Conservation (phyloP, 1,140 invertebrate genomes). For the Neotoxoptera formosana region DNA sequence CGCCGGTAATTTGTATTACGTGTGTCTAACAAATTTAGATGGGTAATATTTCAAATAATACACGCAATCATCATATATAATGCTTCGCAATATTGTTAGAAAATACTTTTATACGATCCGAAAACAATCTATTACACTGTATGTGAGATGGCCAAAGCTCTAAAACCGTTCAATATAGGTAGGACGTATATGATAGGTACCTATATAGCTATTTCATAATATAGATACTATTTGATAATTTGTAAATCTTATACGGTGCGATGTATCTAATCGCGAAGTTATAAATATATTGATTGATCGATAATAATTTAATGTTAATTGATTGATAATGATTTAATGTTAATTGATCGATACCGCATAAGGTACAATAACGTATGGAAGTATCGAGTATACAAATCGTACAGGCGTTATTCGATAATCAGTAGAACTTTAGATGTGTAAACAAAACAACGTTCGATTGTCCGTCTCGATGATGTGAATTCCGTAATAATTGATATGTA, state of each 20-base stretch:
- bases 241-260: not conserved
- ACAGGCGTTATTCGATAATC: not conserved
- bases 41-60: not conserved
- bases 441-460: no score
- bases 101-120: not conserved
- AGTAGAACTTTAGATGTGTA: not conserved
- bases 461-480: no score
- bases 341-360: not conserved
- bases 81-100: not conserved
- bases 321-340: no score
- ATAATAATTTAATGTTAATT: not conserved
- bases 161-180: not conserved
- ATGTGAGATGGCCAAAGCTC: not conserved
- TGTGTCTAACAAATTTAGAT: not conserved
- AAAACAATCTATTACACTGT: not conserved
- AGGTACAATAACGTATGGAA: not conserved
- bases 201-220: not conserved
- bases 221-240: not conserved
- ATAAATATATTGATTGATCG: not conserved
- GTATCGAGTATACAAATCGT: not conserved
- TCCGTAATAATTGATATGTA: no score
- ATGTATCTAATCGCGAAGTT: not conserved
- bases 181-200: not conserved
- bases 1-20: not conserved
- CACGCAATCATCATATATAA: not conserved